Percentiles rank a stretch among this genome's conserved stretches.
phyloP scores from a whole-genome alignment of 1,140 invertebrate genomes.

The Bombus waltoni region DNA sequence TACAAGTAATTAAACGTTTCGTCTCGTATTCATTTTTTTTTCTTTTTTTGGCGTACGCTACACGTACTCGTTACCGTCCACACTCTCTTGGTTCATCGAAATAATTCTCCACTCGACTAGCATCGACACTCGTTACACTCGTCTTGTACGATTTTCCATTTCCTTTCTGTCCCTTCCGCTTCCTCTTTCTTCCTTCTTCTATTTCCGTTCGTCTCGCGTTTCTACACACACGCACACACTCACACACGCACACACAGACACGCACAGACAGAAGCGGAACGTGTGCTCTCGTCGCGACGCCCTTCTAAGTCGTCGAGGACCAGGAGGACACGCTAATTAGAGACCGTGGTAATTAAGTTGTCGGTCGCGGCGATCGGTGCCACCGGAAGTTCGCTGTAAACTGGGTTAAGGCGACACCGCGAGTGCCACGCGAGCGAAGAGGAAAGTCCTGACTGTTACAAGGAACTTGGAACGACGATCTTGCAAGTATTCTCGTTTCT shows the following conservation, averaged over 20 bases:
- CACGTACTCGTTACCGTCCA: conserved; percentile 6
- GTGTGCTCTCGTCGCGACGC: conserved; percentile 36
- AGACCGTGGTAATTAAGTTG: conserved; percentile 30
- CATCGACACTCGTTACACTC: conserved; percentile 65
- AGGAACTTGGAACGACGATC: background rate
- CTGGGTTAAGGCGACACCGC: conserved; percentile 29
- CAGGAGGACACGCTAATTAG: conserved; percentile 37
- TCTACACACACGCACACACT: too few relatives aligned
- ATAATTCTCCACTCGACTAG: conserved; percentile 54
- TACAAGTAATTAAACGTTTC: conserved; percentile 28
- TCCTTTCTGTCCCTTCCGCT: background rate
- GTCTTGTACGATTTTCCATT: background rate
- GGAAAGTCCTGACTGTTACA: background rate
- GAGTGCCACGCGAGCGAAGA: conserved; percentile 5
- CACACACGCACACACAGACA: fast-evolving
- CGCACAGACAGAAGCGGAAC: background rate
- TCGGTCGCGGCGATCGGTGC: conserved; percentile 24
- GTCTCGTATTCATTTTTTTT: background rate
- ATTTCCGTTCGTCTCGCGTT: background rate
- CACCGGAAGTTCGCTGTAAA: conserved; percentile 34
- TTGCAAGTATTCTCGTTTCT: background rate
- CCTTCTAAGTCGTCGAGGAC: background rate
- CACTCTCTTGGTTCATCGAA: conserved; percentile 18
- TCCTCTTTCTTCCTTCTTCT: background rate
- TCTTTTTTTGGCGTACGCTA: background rate